Evolutionary conservation across 1,140 invertebrate genomes (phyloP).

Genomic region (Bombus breviceps): DNA sequence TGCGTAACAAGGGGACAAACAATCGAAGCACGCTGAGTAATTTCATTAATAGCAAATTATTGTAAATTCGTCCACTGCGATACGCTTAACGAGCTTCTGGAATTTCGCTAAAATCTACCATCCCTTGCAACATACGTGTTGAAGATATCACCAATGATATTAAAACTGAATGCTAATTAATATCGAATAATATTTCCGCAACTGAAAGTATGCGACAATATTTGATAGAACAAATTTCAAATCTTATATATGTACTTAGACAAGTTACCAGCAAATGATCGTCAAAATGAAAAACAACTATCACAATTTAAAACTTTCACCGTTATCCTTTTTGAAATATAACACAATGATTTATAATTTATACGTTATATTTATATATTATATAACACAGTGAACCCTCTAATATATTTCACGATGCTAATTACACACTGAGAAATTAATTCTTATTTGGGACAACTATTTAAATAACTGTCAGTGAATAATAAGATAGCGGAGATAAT

Average conservation of each 20-base stretch:
- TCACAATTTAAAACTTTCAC: no score
- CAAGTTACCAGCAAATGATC: no score
- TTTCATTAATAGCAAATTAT: conserved; percentile 65
- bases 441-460: neutral
- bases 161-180: conserved; percentile 10
- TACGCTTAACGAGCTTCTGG: conserved; percentile 52
- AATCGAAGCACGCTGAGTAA: conserved; percentile 48
- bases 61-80: conserved; percentile 55
- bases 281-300: no score
- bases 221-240: no score
- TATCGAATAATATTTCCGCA: neutral
- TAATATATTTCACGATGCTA: no score
- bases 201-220: neutral
- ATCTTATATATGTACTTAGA: no score
- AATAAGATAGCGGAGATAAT: neutral
- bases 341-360: no score
- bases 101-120: conserved; percentile 28
- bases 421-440: neutral
- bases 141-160: neutral
- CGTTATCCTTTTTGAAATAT: no score
- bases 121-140: neutral
- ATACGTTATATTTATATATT: no score
- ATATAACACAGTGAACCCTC: no score
- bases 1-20: conserved; percentile 47
- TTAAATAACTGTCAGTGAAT: neutral